These are phyloP conservation scores for Amblyjoppa fuscipennis DNA, from an alignment of 2,888 invertebrate species.

Conservation along the genomic window DNA sequence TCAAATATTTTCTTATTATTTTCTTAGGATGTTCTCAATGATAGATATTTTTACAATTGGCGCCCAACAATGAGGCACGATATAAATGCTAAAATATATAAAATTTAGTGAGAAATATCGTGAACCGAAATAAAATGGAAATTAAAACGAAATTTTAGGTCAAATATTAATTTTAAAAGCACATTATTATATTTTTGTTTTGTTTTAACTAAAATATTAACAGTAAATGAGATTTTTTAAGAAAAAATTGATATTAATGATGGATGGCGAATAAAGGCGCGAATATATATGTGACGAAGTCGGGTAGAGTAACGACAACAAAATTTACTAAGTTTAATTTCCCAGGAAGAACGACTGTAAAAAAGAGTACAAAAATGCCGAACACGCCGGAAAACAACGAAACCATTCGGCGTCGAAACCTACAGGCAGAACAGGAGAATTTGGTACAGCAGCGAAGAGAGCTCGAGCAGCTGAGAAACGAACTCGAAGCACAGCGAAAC, in stretches of 20 bases:
- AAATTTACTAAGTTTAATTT: neutral
- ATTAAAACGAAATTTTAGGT: no score
- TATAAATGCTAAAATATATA: no score
- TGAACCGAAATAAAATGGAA: no score
- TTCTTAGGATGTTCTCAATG: no score
- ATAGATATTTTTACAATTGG: no score
- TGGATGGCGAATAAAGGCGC: neutral
- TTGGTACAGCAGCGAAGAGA: neutral
- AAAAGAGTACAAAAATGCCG: neutral
- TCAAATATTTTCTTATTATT: no score
- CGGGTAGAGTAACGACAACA: neutral
- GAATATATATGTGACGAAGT: neutral
- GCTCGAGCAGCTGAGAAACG: neutral
- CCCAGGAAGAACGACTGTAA: neutral
- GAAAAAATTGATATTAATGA: neutral
- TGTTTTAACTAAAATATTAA: no score
- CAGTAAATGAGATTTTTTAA: no score
- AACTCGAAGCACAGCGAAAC: neutral
- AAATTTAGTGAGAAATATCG: no score
- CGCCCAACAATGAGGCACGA: no score
- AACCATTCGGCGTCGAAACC: neutral
- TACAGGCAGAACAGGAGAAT: neutral
- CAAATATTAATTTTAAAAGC: no score
- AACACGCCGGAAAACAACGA: neutral
- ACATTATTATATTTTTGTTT: no score